A percentile compares a stretch with the other conserved stretches of the same genome.
Conservation (phyloP, 2,797 vertebrate genomes). For the Ctenopoma kingsleyae region DNA sequence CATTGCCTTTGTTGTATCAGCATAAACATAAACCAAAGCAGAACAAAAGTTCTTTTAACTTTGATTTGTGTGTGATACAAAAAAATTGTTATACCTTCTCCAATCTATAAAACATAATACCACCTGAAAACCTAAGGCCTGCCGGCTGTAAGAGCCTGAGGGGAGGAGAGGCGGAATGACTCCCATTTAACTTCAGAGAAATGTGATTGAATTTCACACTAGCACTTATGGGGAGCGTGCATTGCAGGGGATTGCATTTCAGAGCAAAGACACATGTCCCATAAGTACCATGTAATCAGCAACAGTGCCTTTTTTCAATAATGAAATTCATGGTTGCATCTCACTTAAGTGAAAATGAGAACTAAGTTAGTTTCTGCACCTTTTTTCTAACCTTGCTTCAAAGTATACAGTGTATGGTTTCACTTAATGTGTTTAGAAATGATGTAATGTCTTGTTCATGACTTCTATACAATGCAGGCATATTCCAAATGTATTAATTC, state of each 20-base stretch:
- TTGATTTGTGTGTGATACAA: slow-evolving; percentile 7
- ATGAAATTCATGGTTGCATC: slow-evolving; percentile 47
- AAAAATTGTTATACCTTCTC: slow-evolving; percentile 12
- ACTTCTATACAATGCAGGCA: no score
- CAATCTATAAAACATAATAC: slow-evolving; percentile 36
- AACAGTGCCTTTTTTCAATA: slow-evolving; percentile 40
- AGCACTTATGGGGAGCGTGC: slow-evolving; percentile 68
- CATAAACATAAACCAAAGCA: background rate
- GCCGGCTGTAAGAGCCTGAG: slow-evolving; percentile 51
- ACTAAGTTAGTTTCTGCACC: slow-evolving; percentile 1
- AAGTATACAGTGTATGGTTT: background rate
- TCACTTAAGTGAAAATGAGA: slow-evolving; percentile 46
- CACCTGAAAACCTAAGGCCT: slow-evolving; percentile 39
- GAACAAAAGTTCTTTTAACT: slow-evolving; percentile 2
- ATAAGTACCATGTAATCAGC: slow-evolving; percentile 74
- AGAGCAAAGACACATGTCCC: slow-evolving; percentile 66
- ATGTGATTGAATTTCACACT: slow-evolving; percentile 76
- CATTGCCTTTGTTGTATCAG: slow-evolving; percentile 6
- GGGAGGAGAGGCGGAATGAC: slow-evolving; percentile 57
- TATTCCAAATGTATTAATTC: background rate
- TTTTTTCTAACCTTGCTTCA: slow-evolving; percentile 4
- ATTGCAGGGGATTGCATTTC: slow-evolving; percentile 69
- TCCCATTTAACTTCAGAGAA: slow-evolving; percentile 70
- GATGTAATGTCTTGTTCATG: background rate
- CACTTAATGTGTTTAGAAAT: slow-evolving; percentile 2